Percentiles rank a stretch among this genome's conserved stretches.
These are phyloP conservation scores for Capitulum mitella DNA, from an alignment of 2,888 invertebrate genomes.

Conservation along the genomic window DNA sequence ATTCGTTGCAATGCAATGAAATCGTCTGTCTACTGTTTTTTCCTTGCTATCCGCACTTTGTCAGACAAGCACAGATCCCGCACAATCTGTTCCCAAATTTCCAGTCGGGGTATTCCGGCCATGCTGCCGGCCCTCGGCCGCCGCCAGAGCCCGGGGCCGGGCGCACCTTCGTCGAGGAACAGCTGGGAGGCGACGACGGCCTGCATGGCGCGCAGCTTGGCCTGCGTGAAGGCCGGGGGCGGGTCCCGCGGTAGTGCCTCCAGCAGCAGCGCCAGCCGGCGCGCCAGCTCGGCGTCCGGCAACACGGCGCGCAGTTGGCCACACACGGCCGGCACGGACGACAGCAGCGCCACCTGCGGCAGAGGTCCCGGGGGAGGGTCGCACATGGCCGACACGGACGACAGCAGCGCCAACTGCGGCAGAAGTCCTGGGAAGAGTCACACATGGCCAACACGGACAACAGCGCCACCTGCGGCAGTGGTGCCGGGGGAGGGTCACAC, in stretches of 20 bases:
- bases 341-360: constrained; percentile 64
- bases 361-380: too few relatives aligned
- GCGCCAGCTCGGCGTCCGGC: constrained; percentile 63
- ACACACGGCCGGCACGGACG: constrained; percentile 74
- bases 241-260: constrained; percentile 62
- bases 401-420: constrained; percentile 64
- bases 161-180: constrained; percentile 64
- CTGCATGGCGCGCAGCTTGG: constrained; percentile 71
- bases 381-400: constrained; percentile 74
- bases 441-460: constrained; percentile 75
- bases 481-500: too few relatives aligned
- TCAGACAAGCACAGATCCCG: too few relatives aligned
- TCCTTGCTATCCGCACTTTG: too few relatives aligned
- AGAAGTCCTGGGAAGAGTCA: too few relatives aligned
- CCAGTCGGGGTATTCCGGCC: too few relatives aligned
- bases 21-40: too few relatives aligned
- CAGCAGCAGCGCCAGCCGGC: constrained; percentile 69
- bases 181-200: constrained; percentile 66
- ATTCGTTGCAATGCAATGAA: too few relatives aligned
- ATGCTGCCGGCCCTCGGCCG: too few relatives aligned
- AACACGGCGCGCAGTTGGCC: constrained; percentile 59
- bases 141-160: too few relatives aligned
- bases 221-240: constrained; percentile 49
- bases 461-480: constrained; percentile 67
- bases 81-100: too few relatives aligned